A percentile compares a stretch with the other conserved stretches of the same genome.
phyloP scores from a whole-genome alignment of 2,113 vertebrate species.

The Regulus satrapa region DNA sequence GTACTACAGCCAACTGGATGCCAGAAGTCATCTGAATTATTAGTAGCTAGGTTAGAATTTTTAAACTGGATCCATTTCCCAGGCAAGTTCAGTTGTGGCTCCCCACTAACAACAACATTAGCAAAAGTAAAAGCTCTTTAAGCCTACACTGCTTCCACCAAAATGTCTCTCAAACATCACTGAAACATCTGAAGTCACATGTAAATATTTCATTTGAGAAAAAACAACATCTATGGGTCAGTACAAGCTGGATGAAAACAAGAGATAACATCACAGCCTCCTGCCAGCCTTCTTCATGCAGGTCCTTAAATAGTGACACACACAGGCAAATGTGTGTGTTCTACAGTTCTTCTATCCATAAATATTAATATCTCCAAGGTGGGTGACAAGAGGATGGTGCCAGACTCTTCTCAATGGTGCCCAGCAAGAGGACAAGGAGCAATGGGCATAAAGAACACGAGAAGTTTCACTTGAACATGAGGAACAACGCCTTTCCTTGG shows the following conservation, averaged over 20 bases:
- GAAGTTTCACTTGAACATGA: background rate
- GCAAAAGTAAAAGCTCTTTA: background rate
- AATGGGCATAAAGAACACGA: fast-evolving
- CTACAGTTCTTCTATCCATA: background rate
- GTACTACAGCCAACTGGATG: background rate
- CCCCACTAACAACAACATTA: background rate
- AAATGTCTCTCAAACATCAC: background rate
- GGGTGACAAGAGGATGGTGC: background rate
- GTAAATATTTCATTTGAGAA: background rate
- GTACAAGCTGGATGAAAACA: background rate
- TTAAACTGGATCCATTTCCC: background rate
- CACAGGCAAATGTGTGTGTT: fast-evolving
- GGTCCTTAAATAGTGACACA: background rate
- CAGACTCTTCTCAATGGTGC: background rate
- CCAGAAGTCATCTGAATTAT: background rate
- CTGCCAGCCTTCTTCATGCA: background rate
- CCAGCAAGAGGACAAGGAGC: background rate
- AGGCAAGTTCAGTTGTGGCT: background rate
- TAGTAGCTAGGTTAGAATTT: background rate
- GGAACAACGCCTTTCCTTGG: fast-evolving
- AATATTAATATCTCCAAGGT: fast-evolving
- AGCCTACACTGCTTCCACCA: background rate
- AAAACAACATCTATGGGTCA: background rate
- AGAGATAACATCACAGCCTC: background rate
- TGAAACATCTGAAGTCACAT: background rate